phyloP scores from a whole-genome alignment of 2,797 vertebrate species.

The Cuculus canorus region DNA sequence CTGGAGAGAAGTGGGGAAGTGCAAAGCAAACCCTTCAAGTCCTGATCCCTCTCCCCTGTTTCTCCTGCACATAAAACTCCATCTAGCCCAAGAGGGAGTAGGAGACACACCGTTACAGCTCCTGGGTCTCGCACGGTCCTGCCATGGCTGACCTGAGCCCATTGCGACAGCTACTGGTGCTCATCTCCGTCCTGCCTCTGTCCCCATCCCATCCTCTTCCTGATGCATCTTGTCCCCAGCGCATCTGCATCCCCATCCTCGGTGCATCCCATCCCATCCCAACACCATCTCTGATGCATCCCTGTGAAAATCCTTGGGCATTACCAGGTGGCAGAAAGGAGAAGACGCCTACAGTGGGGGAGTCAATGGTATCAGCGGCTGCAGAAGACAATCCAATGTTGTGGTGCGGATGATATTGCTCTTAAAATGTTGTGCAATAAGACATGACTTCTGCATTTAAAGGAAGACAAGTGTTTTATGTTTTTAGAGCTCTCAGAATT shows the following conservation, averaged over 20 bases:
- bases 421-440: background rate
- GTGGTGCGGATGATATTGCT: background rate
- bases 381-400: background rate
- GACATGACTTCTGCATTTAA: background rate
- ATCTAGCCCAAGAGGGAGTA: too few species aligned
- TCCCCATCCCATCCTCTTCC: background rate
- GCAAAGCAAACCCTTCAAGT: accelerated
- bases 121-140: background rate
- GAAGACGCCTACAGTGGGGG: background rate
- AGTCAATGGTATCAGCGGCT: background rate
- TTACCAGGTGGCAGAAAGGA: background rate
- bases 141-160: background rate
- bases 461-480: conserved; percentile 4
- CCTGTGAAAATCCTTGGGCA: background rate
- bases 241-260: background rate
- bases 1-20: accelerated
- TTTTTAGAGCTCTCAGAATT: conserved; percentile 39
- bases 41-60: background rate
- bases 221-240: background rate
- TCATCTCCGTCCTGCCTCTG: background rate
- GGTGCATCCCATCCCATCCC: background rate
- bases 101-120: background rate
- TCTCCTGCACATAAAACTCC: background rate
- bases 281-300: background rate
- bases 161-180: background rate